These are phyloP conservation scores for Spisula subtruncata DNA, from an alignment of 2,888 invertebrate genomes.

Conservation along the genomic window DNA sequence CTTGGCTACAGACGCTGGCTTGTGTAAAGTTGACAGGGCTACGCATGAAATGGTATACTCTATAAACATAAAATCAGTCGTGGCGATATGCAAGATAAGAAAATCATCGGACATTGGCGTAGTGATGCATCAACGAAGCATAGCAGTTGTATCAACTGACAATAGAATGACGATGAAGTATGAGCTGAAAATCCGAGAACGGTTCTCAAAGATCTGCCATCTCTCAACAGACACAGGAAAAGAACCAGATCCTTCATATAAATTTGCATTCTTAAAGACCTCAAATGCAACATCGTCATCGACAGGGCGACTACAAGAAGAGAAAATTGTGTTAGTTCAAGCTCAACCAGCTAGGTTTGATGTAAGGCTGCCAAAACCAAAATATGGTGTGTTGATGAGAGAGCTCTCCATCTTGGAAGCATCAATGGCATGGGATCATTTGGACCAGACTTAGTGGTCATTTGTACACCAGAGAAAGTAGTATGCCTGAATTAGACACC, in stretches of 20 bases:
- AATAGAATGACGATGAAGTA: neutral
- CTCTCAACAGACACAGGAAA: neutral
- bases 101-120: constrained; percentile 31
- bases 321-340: neutral
- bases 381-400: neutral
- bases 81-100: constrained; percentile 20
- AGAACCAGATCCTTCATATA: neutral
- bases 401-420: neutral
- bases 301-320: neutral
- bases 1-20: neutral
- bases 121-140: neutral
- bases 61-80: neutral
- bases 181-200: constrained; percentile 13
- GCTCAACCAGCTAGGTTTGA: neutral
- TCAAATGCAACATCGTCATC: neutral
- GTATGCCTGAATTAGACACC: neutral
- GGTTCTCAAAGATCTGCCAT: constrained; percentile 29
- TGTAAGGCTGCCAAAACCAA: neutral
- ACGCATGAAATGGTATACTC: too few species aligned
- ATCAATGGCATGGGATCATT: neutral
- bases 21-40: constrained; percentile 2
- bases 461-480: neutral
- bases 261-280: neutral
- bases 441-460: neutral
- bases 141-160: constrained; percentile 9